A percentile compares a stretch with the other conserved stretches of the same genome.
These are phyloP conservation scores for Bos indicus DNA, from an alignment of 2,113 vertebrate species.

Conservation along the genomic window DNA sequence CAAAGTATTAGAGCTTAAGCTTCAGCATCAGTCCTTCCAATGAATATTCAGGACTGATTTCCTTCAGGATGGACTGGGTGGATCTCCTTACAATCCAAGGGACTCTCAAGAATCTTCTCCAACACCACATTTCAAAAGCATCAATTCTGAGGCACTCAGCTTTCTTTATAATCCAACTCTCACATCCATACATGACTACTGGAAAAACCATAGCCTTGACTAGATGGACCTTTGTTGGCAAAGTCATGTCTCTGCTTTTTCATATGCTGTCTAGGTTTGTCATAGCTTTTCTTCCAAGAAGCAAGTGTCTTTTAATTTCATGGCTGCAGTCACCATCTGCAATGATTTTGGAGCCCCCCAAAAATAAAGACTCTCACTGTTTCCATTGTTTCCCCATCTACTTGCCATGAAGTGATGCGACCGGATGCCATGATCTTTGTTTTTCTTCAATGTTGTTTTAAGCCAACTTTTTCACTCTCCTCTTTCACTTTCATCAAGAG, in stretches of 20 bases:
- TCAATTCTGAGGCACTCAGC: neutral
- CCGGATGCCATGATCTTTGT: neutral
- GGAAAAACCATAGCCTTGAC: neutral
- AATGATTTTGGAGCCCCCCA: neutral
- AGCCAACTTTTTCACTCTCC: neutral
- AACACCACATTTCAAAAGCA: neutral
- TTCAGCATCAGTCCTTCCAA: neutral
- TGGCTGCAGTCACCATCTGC: neutral
- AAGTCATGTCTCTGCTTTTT: neutral
- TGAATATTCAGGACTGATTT: neutral
- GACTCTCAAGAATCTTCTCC: neutral
- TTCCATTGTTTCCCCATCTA: neutral
- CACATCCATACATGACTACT: neutral
- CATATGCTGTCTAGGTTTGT: neutral
- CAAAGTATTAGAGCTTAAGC: neutral
- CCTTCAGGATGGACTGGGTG: neutral
- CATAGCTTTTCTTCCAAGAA: neutral
- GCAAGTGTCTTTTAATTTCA: neutral
- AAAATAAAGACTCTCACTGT: neutral
- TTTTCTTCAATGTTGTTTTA: neutral
- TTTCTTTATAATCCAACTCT: neutral
- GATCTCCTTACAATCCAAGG: neutral
- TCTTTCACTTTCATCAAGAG: neutral
- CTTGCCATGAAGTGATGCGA: neutral
- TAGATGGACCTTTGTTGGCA: neutral